Base-by-base conservation (phyloP, 1,140 invertebrate genomes). In the Adoxophyes honmai region DNA sequence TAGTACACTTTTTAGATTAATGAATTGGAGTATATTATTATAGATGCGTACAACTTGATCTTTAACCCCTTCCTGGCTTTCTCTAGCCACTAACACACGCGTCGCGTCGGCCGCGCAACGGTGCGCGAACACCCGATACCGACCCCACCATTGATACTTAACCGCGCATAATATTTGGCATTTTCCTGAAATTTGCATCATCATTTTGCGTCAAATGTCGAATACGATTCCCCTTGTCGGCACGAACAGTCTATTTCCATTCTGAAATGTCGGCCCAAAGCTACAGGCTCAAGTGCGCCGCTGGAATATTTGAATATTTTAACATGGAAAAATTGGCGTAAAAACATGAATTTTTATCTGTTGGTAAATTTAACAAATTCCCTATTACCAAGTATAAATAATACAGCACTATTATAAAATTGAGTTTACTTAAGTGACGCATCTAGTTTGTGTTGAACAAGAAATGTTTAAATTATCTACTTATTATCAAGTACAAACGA, bases 281-380 rank as follows among this genome's bases (percentile, higher is more conserved):
- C 73, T 70, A 58, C 61, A 60, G 68, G 64, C 70, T 81, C 74
- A 74, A 81, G 80, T 78, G 70, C 70, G 64, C 70, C 62, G 68
- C 66, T 75, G 69, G 80, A 81, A 81, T 79, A 83, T 83, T 81
- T 83, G 80, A 83, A 83, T 83, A 83, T 79, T 81, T 81, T 75
- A 83, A 74, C 70, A 70, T 76, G 62, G 64, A 70, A 66, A 60
- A 75, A 61, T 57, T 62, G 67, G 67, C 60, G 63, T 57, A 70
- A 78, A 74, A 79, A 76, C 70, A 78, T 74, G 69, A 79, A 70
- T 76, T 75, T 69, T 73, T 75, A 68, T 75, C 53, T 64, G 59
- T 73, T 51, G 42, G 52, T 56, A 55, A 60, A 62, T 55, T 48
- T 21, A 48, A 48, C 42, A 48, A 28, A 28, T 48, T 48, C 11